Conservation (phyloP, 2,113 vertebrate species). For the Mus spicilegus region DNA sequence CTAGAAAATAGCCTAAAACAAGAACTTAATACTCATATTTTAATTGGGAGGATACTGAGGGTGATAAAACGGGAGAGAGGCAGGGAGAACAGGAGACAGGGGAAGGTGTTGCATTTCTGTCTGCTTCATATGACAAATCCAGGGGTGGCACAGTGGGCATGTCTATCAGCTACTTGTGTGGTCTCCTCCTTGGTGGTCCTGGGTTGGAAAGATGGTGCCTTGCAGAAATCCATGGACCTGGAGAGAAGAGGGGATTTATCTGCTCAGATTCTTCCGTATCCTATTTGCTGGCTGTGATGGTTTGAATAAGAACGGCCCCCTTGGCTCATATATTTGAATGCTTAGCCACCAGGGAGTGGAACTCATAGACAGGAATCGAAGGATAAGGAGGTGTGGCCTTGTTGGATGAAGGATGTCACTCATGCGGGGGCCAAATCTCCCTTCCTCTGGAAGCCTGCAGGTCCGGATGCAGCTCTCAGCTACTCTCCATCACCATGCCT, state of each 20-base stretch:
- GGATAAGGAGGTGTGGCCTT: neutral
- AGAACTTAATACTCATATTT: neutral
- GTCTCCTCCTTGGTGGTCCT: neutral
- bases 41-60: neutral
- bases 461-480: neutral
- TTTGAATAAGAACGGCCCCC: neutral
- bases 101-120: neutral
- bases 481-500: neutral
- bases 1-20: conserved; percentile 2
- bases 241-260: neutral
- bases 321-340: neutral
- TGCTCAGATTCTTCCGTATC: neutral
- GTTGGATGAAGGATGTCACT: neutral
- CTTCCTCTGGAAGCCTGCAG: neutral
- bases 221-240: neutral
- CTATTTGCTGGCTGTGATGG: neutral
- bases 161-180: neutral
- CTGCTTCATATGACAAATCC: neutral
- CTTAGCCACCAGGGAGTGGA: neutral
- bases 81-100: neutral
- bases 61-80: neutral
- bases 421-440: neutral
- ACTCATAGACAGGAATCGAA: neutral
- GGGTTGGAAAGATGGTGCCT: neutral
- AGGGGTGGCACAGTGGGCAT: neutral